Evolutionary conservation across 1,140 invertebrate species (phyloP), one percentile per base, ranked within the genome.

Genomic region (Copidosoma floridanum): DNA sequence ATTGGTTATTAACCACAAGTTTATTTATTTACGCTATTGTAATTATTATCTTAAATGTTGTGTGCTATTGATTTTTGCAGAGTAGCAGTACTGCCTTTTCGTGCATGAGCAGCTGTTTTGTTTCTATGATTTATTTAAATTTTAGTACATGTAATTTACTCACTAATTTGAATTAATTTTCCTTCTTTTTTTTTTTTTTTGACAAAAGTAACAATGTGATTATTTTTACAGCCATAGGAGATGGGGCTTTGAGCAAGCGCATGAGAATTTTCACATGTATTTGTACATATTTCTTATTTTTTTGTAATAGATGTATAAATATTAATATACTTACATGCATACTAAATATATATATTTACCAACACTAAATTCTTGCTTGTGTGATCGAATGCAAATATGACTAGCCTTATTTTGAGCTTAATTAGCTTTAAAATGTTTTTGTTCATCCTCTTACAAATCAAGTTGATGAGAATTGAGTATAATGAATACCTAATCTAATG

Each of bases 191-290:
- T 79, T 78, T 78, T 79, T 71, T 71, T 63, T 68, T 74, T 52
- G 16, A 51, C 37, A 43, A 56, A 71, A 69, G 70, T 71, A 70
- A 72, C 72, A 72, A 70, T 70, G 70, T 73, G 69, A 78, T 80
- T 77, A 77, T 74, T 73, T 76, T 80, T 79, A 78, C 78, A 80
- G 78, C 77, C 67, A 65, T 75, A 79, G 75, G 75, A 78, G 77
- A 70, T 78, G 75, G 77, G 75, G 78, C 77, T 78, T 79, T 71
- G 68, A 71, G 69, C 69, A 75, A 73, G 66, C 63, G 74, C 72
- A 76, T 76, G 74, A 41, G 65, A 74, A 66, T 73, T 72, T 67
- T 56, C 61, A 66, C 68, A 69, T 67, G 65, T 68, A 69, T 70
- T 67, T 71, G 67, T 71, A 66, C 67, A 69, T 69, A 70, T 69